Evolutionary conservation across 2,888 invertebrate species (phyloP), one percentile per base, ranked within the genome.

Genomic region (Heterodera filipjevi): DNA sequence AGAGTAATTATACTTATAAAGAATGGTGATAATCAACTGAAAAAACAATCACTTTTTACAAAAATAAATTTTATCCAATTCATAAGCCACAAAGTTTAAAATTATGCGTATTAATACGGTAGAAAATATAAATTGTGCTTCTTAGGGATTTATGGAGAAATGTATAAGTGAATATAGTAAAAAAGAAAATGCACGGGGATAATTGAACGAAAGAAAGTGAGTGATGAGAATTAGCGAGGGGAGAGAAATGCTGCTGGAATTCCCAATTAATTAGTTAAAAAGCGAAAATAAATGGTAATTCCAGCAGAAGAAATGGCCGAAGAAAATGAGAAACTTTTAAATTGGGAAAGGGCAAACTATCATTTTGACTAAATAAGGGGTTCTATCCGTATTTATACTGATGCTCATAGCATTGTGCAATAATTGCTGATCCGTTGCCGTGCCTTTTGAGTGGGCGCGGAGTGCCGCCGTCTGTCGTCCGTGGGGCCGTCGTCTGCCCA

Each of bases 401-500:
- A 8, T 27, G 32, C 6, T 83, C 84, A 83, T 49, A 87, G 81
- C 86, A 87, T 86, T 66, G 84, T 85, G 81, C 87, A 87, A 80
- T 85, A 86, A 79, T 87, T 87, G 80, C 87, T 84, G 66, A 86
- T 82, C 76, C 87, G 84, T 80, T 85, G 86, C 76, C 86, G 84
- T 46, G 86, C 86, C 66, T 86, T 83, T 39, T 83, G 79, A 16
- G 86, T 81, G 66, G 87, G 86, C 44, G 81, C 81, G 44, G 66
- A 68, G 44, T 66, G 68, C 27, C 66, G 46, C 59, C 75, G 66
- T 59, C 59, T 39, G 10, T 75, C 75, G 66, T 22, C 16, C 16
- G 35, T 19, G 44, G 27, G 30, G 44, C 53, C 30, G 35, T 32
- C 35, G 19, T 16, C 16, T 19, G 44, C 64, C 27, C 73, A 44